Conservation (phyloP, 2,888 invertebrate genomes). For the Gandaritis pyraliata region DNA sequence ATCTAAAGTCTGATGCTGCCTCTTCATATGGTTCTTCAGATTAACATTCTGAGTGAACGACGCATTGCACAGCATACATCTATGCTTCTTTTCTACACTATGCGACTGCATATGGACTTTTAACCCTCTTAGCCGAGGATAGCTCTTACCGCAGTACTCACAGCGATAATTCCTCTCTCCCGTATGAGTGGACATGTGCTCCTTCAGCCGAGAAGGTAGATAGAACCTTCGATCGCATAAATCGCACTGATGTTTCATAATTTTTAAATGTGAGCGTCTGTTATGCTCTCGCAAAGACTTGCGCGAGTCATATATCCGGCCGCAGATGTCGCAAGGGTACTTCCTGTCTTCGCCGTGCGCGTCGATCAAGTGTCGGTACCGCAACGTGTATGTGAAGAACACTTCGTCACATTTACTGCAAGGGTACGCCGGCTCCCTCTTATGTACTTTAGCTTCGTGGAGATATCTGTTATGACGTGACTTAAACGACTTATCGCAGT, state of each 20-base stretch:
- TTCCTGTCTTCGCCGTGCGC: slow-evolving; percentile 71
- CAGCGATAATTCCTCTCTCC: slow-evolving; percentile 82
- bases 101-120: slow-evolving; percentile 85
- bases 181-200: slow-evolving; percentile 82
- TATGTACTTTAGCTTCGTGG: slow-evolving; percentile 71
- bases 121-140: slow-evolving; percentile 82
- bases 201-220: slow-evolving; percentile 69
- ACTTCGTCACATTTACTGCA: slow-evolving; percentile 74
- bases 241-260: slow-evolving; percentile 71
- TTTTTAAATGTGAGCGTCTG: slow-evolving; percentile 68
- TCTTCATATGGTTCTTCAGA: slow-evolving; percentile 84
- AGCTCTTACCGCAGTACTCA: slow-evolving; percentile 84
- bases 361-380: slow-evolving; percentile 71
- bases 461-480: slow-evolving; percentile 69
- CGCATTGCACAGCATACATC: slow-evolving; percentile 79
- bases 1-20: slow-evolving; percentile 73
- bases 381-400: slow-evolving; percentile 66
- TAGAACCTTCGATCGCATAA: slow-evolving; percentile 76
- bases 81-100: slow-evolving; percentile 77
- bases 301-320: slow-evolving; percentile 70
- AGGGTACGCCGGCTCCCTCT: slow-evolving; percentile 71
- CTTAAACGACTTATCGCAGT: slow-evolving; percentile 75
- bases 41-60: slow-evolving; percentile 84
- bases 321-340: slow-evolving; percentile 71
- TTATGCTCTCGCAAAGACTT: slow-evolving; percentile 74